Percentiles rank a stretch among this genome's conserved stretches.
These are phyloP conservation scores for Gavialis gangeticus DNA, from an alignment of 2,113 vertebrate genomes.

Conservation along the genomic window DNA sequence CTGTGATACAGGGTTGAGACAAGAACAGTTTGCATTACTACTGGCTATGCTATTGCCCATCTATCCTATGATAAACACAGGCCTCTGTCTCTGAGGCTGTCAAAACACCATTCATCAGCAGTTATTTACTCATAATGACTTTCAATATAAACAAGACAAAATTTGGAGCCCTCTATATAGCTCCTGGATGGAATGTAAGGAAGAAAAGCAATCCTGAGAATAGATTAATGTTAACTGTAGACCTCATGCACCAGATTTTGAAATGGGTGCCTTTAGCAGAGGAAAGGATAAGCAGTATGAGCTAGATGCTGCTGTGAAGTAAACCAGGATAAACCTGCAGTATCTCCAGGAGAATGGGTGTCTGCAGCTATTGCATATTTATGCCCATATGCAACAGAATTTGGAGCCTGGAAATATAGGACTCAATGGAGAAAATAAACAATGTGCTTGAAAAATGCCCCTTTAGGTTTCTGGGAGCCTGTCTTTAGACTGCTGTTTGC, in stretches of 20 bases:
- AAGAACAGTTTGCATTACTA: constrained; percentile 39
- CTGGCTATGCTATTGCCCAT: constrained; percentile 8
- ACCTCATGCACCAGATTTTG: constrained; percentile 49
- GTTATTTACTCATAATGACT: constrained; percentile 56
- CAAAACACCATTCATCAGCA: constrained; percentile 44
- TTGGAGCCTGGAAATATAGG: neutral
- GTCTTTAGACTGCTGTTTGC: neutral
- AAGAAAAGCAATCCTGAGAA: constrained; percentile 44
- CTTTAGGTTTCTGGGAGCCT: neutral
- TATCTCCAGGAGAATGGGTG: constrained; percentile 31
- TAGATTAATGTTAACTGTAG: constrained; percentile 65
- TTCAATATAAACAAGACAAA: neutral
- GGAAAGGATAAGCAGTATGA: constrained; percentile 20
- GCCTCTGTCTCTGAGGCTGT: neutral
- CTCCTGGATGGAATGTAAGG: constrained; percentile 60
- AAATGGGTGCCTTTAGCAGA: constrained; percentile 58
- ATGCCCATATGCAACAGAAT: neutral
- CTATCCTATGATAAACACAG: constrained; percentile 47
- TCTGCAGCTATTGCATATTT: neutral
- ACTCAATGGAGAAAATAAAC: constrained; percentile 28
- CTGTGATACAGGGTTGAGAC: constrained; percentile 35
- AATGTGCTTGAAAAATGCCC: neutral
- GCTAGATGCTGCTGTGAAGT: constrained; percentile 59
- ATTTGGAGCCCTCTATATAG: constrained; percentile 36
- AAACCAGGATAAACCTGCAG: constrained; percentile 57